These are phyloP conservation scores for Eucera pruinosa DNA, from an alignment of 2,888 invertebrate species.

Conservation along the genomic window DNA sequence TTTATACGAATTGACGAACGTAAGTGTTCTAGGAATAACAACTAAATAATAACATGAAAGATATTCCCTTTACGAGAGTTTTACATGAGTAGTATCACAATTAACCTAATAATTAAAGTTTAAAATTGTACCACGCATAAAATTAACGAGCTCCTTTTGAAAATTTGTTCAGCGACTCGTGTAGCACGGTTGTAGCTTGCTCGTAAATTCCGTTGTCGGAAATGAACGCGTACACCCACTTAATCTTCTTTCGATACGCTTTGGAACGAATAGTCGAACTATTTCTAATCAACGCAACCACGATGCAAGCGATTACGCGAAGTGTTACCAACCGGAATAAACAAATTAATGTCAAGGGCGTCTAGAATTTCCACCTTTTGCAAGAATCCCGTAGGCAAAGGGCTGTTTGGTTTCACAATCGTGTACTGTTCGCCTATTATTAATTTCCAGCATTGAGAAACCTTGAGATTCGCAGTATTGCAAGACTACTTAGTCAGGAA, in stretches of 20 bases:
- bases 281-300: background rate
- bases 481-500: background rate
- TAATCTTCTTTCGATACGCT: conserved; percentile 32
- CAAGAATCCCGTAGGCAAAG: background rate
- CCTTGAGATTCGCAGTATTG: background rate
- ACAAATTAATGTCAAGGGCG: conserved; percentile 10
- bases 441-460: background rate
- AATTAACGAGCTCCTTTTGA: background rate
- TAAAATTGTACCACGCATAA: background rate
- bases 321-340: conserved; percentile 22
- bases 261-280: conserved; percentile 10
- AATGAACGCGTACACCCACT: conserved; percentile 9
- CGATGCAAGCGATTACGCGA: background rate
- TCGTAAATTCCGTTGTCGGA: conserved; percentile 17
- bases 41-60: background rate
- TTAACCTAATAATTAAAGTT: too few relatives aligned
- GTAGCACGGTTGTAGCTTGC: background rate
- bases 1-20: too few relatives aligned
- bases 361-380: background rate
- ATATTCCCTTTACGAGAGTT: background rate
- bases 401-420: background rate
- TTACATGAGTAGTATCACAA: too few relatives aligned
- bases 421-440: background rate
- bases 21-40: too few relatives aligned
- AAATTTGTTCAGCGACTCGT: conserved; percentile 10